Evolutionary conservation across 2,888 invertebrate genomes (phyloP).

Genomic region (Villa cingulata): DNA sequence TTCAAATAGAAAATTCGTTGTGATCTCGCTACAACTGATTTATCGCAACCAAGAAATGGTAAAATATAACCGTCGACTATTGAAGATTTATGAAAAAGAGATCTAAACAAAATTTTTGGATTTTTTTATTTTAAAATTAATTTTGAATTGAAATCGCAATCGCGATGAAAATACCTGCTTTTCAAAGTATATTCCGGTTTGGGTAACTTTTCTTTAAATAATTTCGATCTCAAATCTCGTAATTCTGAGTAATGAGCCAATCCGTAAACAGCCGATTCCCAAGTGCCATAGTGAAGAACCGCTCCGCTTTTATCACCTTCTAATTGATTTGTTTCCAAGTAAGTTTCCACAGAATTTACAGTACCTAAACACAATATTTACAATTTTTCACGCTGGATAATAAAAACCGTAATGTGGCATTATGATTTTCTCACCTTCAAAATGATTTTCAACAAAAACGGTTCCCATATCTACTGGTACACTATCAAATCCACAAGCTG

Average conservation of each 20-base stretch:
- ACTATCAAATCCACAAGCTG: conserved; percentile 88
- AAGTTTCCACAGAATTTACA: conserved; percentile 65
- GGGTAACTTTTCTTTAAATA: conserved; percentile 54
- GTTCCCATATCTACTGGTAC: conserved; percentile 82
- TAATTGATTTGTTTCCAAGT: conserved; percentile 38
- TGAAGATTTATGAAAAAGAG: conserved; percentile 39
- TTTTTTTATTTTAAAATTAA: too few relatives aligned
- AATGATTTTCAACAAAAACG: conserved; percentile 61
- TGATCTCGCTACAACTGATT: conserved; percentile 65
- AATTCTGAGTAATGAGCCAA: conserved; percentile 52
- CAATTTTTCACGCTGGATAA: not conserved
- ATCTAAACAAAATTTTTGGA: conserved; percentile 36
- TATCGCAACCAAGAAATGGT: conserved; percentile 74
- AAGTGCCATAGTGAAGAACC: conserved; percentile 68
- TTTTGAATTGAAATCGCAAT: not conserved
- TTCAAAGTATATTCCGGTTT: conserved; percentile 46
- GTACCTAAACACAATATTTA: conserved; percentile 39
- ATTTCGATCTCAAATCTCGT: conserved; percentile 46
- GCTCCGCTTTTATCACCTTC: conserved; percentile 34
- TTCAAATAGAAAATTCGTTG: conserved; percentile 60
- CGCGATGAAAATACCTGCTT: conserved; percentile 32
- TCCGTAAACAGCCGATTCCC: conserved; percentile 75
- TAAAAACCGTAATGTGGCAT: not conserved
- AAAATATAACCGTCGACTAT: conserved; percentile 46
- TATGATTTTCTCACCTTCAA: conserved; percentile 39